phyloP scores from a whole-genome alignment of 1,140 invertebrate species.

The Carposina sasakii region DNA sequence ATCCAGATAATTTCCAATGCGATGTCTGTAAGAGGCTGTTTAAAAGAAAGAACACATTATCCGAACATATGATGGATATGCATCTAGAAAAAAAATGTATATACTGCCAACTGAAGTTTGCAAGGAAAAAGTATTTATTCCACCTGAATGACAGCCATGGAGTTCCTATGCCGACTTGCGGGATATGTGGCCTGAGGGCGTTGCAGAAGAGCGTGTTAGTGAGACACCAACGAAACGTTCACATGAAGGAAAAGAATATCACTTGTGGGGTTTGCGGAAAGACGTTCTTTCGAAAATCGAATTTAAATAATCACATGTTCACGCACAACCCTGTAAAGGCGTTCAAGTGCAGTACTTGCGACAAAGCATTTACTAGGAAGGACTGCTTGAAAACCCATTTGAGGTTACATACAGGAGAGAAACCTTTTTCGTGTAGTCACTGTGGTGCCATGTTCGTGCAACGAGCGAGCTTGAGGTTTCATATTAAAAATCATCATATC shows the following conservation, averaged over 20 bases:
- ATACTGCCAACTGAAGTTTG: slow-evolving; percentile 14
- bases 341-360: not conserved
- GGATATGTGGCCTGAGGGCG: slow-evolving; percentile 17
- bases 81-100: slow-evolving; percentile 23
- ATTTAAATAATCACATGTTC: not conserved
- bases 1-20: slow-evolving; percentile 16
- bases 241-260: not conserved
- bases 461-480: slow-evolving; percentile 10
- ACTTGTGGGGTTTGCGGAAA: not conserved
- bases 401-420: slow-evolving; percentile 37
- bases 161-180: slow-evolving; percentile 20
- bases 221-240: not conserved
- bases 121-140: slow-evolving; percentile 14
- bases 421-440: slow-evolving; percentile 11
- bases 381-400: not conserved
- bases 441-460: slow-evolving; percentile 12
- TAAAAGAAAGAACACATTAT: slow-evolving; percentile 40
- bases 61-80: slow-evolving; percentile 25
- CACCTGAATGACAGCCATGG: slow-evolving; percentile 24
- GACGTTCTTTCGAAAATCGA: not conserved
- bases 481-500: no score
- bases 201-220: slow-evolving; percentile 13
- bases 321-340: not conserved
- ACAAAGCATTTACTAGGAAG: not conserved
- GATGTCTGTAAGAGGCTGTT: slow-evolving; percentile 15